Evolutionary conservation across 35 echinoderm and acorn worm species (phyloP).

Genomic region (Diadema setosum): DNA sequence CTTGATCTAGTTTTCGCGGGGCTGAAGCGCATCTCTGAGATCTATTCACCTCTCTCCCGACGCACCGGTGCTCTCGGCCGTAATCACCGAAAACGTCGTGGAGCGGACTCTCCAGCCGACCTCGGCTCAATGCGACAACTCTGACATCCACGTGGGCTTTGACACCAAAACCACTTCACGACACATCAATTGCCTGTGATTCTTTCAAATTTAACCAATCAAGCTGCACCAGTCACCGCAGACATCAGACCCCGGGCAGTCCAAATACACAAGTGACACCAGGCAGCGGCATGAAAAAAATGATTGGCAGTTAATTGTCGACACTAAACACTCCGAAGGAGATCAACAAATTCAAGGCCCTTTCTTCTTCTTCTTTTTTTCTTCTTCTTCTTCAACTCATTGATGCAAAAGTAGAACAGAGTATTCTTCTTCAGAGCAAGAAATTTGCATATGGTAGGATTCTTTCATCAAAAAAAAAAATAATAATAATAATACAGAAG

Average conservation of each 20-base stretch:
- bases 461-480: too few species aligned
- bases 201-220: conserved; percentile 15
- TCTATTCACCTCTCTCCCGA: conserved; percentile 5
- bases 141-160: neutral
- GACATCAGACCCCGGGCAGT: neutral
- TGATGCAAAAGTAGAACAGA: too few species aligned
- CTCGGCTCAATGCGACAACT: neutral
- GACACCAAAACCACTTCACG: neutral
- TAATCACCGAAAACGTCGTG: conserved; percentile 8
- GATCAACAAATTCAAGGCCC: too few species aligned
- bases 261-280: neutral
- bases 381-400: too few species aligned
- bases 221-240: neutral
- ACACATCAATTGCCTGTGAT: conserved; percentile 2
- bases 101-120: neutral
- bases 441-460: too few species aligned
- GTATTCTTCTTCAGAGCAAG: too few species aligned
- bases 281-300: neutral
- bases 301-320: conserved; percentile 11
- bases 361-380: too few species aligned
- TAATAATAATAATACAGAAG: too few species aligned
- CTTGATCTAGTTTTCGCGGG: conserved; percentile 13
- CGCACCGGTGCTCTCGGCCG: neutral
- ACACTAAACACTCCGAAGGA: too few species aligned
- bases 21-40: neutral